phyloP scores from a whole-genome alignment of 2,113 vertebrate genomes.

The Neolamprologus caudopunctatus region DNA sequence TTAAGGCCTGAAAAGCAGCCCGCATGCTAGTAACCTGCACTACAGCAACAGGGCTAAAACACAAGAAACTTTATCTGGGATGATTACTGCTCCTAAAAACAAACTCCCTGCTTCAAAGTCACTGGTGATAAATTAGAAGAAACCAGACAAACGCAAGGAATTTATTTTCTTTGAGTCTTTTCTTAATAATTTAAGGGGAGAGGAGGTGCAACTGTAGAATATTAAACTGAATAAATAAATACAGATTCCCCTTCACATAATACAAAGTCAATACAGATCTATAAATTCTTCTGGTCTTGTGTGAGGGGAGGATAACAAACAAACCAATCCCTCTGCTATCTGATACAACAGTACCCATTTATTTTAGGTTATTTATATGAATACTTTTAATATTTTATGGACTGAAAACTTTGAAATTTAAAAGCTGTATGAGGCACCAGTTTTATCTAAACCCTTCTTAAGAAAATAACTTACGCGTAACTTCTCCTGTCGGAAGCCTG shows the following conservation, averaged over 20 bases:
- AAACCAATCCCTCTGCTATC: neutral
- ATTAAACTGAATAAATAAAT: neutral
- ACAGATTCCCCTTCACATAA: neutral
- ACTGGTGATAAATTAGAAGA: neutral
- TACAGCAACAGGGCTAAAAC: neutral
- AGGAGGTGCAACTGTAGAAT: neutral
- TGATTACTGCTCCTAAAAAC: neutral
- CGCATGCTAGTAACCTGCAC: neutral
- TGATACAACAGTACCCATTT: neutral
- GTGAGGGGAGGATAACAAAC: neutral
- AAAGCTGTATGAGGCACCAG: neutral
- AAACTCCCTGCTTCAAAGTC: neutral
- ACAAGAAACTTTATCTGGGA: neutral
- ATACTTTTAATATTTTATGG: neutral
- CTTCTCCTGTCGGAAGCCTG: neutral
- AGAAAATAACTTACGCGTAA: neutral
- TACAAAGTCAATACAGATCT: neutral
- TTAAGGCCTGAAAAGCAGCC: neutral
- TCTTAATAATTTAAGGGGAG: neutral
- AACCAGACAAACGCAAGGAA: neutral
- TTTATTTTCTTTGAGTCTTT: neutral
- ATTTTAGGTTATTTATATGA: neutral
- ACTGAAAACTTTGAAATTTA: neutral
- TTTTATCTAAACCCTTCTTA: neutral
- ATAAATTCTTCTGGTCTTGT: neutral